Conservation (phyloP, 2,113 vertebrate species). For the Ginglymostoma cirratum region DNA sequence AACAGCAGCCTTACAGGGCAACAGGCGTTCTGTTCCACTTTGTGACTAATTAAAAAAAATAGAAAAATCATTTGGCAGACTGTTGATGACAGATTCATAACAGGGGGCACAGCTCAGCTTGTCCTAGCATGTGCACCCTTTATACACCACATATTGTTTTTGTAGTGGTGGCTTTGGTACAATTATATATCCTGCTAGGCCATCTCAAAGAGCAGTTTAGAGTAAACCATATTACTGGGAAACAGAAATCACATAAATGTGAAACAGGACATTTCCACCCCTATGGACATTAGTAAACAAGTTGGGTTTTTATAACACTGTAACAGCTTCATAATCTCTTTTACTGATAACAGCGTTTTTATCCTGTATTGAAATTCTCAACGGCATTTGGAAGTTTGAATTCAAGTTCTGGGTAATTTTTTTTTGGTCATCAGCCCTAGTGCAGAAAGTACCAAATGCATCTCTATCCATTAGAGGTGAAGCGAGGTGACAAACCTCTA, state of each 20-base stretch:
- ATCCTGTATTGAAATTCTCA: not conserved
- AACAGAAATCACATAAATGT: not conserved
- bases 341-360: not conserved
- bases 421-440: no score
- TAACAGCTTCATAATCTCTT: not conserved
- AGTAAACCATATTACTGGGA: not conserved
- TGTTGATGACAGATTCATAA: not conserved
- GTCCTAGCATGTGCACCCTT: not conserved
- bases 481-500: no score
- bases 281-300: not conserved
- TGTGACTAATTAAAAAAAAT: constrained; percentile 4
- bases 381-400: not conserved
- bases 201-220: not conserved
- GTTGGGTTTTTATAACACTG: not conserved
- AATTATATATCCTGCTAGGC: not conserved
- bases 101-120: not conserved
- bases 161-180: not conserved
- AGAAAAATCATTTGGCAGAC: not conserved
- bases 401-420: no score
- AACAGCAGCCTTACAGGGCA: not conserved
- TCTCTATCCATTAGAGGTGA: no score
- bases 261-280: not conserved
- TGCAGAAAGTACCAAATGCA: no score
- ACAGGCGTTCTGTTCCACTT: constrained; percentile 20
- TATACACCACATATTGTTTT: not conserved